Evolutionary conservation across 2,888 invertebrate species (phyloP).

Genomic region (Aphidoletes aphidimyza): DNA sequence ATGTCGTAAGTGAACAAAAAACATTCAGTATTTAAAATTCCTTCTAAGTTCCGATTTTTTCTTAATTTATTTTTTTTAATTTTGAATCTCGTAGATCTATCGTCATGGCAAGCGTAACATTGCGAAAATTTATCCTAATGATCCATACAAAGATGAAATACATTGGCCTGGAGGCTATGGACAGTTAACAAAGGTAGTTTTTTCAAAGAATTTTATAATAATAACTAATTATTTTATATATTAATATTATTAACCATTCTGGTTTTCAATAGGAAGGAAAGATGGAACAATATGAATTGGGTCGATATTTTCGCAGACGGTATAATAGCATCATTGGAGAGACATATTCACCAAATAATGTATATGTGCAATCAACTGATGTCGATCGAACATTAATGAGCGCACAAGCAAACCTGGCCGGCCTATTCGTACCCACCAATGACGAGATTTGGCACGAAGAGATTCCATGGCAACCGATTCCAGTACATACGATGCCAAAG

Average conservation of each 20-base stretch:
- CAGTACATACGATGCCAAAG: conserved; percentile 74
- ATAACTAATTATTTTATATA: not conserved
- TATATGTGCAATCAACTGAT: conserved; percentile 79
- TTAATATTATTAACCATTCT: not conserved
- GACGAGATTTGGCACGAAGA: conserved; percentile 72
- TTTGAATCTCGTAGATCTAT: conserved; percentile 67
- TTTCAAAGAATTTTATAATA: not conserved
- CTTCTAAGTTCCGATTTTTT: not conserved
- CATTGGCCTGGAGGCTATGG: conserved; percentile 87
- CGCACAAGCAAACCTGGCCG: conserved; percentile 84
- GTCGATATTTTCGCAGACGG: conserved; percentile 78
- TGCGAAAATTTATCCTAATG: conserved; percentile 79
- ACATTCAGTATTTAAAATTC: too few species aligned
- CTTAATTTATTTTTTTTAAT: not conserved
- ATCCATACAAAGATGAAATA: conserved; percentile 79
- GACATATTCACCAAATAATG: conserved; percentile 70
- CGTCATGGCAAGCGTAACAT: conserved; percentile 93
- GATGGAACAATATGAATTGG: conserved; percentile 78
- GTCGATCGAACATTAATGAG: conserved; percentile 92
- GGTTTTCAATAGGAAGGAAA: conserved; percentile 75
- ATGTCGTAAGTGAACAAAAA: not conserved
- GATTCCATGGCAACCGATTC: conserved; percentile 81
- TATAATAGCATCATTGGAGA: conserved; percentile 73
- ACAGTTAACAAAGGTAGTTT: conserved; percentile 84
- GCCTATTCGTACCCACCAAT: conserved; percentile 75